Evolutionary conservation across 2,888 invertebrate species (phyloP), one percentile per base, ranked within the genome.

Genomic region (Branchellion lobata): DNA sequence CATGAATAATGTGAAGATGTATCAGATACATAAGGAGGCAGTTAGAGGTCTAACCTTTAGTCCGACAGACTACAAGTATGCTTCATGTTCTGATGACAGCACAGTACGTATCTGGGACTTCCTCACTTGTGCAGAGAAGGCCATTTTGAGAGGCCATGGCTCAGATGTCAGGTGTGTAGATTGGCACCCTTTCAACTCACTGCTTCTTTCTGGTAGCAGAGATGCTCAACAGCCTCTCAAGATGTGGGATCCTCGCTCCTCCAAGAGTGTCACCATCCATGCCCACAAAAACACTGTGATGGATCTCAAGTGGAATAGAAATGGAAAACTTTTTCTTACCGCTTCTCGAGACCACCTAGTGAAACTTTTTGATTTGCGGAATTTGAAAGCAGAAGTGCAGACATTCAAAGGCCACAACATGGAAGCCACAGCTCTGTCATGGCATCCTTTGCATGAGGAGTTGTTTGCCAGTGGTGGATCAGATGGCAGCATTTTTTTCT

Each of bases 1-100:
- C 89, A 99, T 99, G 99, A 99, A 99, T 90, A 99, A 99, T 90
- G 99, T 99, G 80, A 98, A 99, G 91, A 98, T 99, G 96, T 99
- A 96, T 90, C 98, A 98, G 90, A 99, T 98, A 80, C 99, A 99
- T 89, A 98, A 99, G 91, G 99, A 99, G 91, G 95, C 99, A 83
- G 93, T 99, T 85, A 92, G 99, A 89, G 97, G 97, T 90, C 93
- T 99, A 91, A 94, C 98, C 92, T 99, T 99, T 91, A 95, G 97
- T 90, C 98, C 99, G 79, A 94, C 94, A 87, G 99, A 99, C 91
- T 92, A 92, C 87, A 99, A 99, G 90, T 95, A 99, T 90, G 97
- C 95, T 36, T 96, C 98, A 81, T 98, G 98, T 90, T 98, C 98
- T 81, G 99, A 99, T 89, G 99, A 99, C 89, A 98, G 98, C 84